A percentile compares a stretch with the other conserved stretches of the same genome.
phyloP scores from a whole-genome alignment of 2,797 vertebrate genomes.

The Schizothorax lantsangensis region DNA sequence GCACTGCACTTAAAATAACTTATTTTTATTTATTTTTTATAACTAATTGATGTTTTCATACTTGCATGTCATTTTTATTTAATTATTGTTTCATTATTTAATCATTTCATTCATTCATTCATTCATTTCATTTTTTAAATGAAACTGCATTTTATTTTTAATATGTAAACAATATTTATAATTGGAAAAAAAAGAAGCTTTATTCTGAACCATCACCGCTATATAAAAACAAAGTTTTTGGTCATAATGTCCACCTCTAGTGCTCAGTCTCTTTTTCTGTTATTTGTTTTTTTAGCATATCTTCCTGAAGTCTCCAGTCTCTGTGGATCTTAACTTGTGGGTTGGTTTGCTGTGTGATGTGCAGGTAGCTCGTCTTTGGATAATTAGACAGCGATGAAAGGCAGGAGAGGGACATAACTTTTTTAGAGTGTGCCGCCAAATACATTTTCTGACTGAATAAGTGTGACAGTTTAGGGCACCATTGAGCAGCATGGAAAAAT shows the following conservation, averaged over 20 bases:
- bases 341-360: slow-evolving; percentile 37
- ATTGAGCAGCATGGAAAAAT: slow-evolving; percentile 58
- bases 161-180: neutral
- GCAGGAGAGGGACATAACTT: slow-evolving; percentile 35
- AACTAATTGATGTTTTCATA: neutral
- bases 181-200: neutral
- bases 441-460: slow-evolving; percentile 55
- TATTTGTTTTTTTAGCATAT: neutral
- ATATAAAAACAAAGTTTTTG: neutral
- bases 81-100: neutral
- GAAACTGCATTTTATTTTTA: neutral
- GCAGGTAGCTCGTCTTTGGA: slow-evolving; percentile 39
- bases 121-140: no score
- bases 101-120: neutral
- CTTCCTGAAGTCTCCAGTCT: neutral
- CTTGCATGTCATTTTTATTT: neutral
- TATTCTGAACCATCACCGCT: neutral
- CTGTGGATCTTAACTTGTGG: neutral
- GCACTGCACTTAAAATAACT: no score
- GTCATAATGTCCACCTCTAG: neutral
- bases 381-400: slow-evolving; percentile 65
- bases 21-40: neutral
- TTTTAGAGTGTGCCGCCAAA: slow-evolving; percentile 45
- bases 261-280: neutral
- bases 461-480: slow-evolving; percentile 53